Percentiles rank a stretch among this genome's conserved stretches.
phyloP scores from a whole-genome alignment of 1,140 invertebrate genomes.

The Odontomachus brunneus region DNA sequence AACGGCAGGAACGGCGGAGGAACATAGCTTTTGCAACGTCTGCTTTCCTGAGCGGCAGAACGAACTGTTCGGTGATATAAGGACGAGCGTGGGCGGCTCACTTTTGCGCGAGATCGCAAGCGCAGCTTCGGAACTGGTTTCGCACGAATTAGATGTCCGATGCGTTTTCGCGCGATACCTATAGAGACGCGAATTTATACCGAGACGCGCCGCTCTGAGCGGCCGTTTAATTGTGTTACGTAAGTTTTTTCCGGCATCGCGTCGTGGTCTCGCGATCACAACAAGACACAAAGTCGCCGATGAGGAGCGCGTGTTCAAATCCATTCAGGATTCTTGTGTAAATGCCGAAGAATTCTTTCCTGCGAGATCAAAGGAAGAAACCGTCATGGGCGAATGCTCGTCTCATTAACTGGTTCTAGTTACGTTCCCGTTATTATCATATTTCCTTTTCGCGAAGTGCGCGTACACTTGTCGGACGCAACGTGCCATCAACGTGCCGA shows the following conservation, averaged over 20 bases:
- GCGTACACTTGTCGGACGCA: not conserved
- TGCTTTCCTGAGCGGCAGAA: constrained; percentile 64
- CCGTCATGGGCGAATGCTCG: not conserved
- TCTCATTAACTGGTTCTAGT: not conserved
- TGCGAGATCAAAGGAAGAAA: not conserved
- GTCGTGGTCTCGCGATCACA: not conserved
- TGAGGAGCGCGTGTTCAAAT: not conserved
- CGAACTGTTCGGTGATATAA: constrained; percentile 77
- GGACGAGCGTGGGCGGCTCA: constrained; percentile 76
- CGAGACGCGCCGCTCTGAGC: not conserved
- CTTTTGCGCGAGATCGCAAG: constrained; percentile 65
- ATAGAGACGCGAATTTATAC: not conserved
- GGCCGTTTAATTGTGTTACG: constrained; percentile 13
- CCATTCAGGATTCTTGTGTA: not conserved
- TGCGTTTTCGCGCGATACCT: constrained; percentile 2
- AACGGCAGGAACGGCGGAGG: constrained; percentile 65
- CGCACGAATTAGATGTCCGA: constrained; percentile 59
- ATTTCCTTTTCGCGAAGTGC: not conserved
- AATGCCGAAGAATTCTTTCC: not conserved
- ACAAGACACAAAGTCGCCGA: not conserved
- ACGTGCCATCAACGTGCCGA: not conserved
- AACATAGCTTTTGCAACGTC: constrained; percentile 66
- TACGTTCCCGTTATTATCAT: constrained; percentile 2
- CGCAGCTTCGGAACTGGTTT: constrained; percentile 69
- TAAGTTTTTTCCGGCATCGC: not conserved